These are phyloP conservation scores for Creontiades dilutus DNA, from an alignment of 2,888 invertebrate genomes.

Conservation along the genomic window DNA sequence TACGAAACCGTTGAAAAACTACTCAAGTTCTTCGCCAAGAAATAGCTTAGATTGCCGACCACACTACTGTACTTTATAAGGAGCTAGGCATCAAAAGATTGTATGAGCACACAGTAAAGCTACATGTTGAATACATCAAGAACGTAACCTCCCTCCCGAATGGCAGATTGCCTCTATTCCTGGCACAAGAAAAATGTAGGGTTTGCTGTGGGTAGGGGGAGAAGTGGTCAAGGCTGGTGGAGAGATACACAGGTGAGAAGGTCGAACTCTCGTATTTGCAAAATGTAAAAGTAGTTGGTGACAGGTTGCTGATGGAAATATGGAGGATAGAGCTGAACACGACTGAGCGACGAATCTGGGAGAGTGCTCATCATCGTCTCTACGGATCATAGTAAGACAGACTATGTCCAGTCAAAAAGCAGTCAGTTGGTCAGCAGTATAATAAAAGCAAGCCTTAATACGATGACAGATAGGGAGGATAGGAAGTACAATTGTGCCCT, in stretches of 20 bases:
- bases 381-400: not conserved
- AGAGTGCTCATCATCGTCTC: not conserved
- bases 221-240: not conserved
- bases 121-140: not conserved
- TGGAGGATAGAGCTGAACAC: not conserved
- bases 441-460: not conserved
- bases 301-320: not conserved
- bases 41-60: not conserved
- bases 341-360: not conserved
- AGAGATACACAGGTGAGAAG: not conserved
- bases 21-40: constrained; percentile 12
- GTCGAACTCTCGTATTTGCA: not conserved
- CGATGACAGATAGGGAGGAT: not conserved
- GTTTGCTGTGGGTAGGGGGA: not conserved
- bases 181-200: constrained; percentile 8
- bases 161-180: constrained; percentile 15
- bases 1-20: constrained; percentile 35
- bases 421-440: not conserved
- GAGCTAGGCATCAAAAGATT: not conserved
- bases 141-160: not conserved
- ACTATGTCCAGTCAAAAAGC: not conserved
- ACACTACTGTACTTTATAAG: not conserved
- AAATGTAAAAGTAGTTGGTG: not conserved
- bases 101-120: not conserved
- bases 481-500: not conserved